These are phyloP conservation scores for Leptodactylus fuscus DNA, from an alignment of 2,113 vertebrate species.

Conservation along the genomic window DNA sequence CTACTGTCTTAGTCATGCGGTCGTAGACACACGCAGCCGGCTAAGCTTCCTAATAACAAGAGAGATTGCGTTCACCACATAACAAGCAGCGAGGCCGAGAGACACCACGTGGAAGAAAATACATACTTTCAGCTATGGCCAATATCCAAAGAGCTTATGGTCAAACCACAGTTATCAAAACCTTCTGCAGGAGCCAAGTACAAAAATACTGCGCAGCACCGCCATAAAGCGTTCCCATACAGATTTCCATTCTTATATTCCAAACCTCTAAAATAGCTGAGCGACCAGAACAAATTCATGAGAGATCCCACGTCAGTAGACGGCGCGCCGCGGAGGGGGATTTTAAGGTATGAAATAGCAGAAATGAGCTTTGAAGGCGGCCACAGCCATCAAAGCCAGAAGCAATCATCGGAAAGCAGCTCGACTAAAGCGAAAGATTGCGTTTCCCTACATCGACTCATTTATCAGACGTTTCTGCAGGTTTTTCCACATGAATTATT, in stretches of 20 bases:
- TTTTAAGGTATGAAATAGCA: conserved; percentile 26
- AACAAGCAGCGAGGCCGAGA: conserved; percentile 6
- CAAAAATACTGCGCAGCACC: conserved; percentile 54
- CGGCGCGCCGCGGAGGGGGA: neutral
- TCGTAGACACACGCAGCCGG: neutral
- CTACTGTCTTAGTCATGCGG: neutral
- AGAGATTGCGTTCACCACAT: neutral
- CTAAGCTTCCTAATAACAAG: neutral
- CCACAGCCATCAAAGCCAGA: conserved; percentile 9
- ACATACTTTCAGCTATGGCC: conserved; percentile 54
- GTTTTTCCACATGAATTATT: conserved; percentile 28
- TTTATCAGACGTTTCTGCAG: conserved; percentile 25
- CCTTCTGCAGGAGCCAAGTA: conserved; percentile 61
- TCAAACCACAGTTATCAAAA: conserved; percentile 66
- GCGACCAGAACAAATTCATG: conserved; percentile 37
- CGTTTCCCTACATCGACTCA: conserved; percentile 16
- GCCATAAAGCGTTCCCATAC: neutral
- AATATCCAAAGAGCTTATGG: conserved; percentile 58
- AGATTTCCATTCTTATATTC: conserved; percentile 5
- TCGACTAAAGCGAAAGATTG: neutral
- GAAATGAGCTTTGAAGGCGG: conserved; percentile 27
- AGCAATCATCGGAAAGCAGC: neutral
- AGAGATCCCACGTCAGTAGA: neutral
- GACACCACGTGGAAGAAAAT: conserved; percentile 52
- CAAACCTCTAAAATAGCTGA: conserved; percentile 16